Evolutionary conservation across 1,140 invertebrate species (phyloP).

Genomic region (Galendromus occidentalis): DNA sequence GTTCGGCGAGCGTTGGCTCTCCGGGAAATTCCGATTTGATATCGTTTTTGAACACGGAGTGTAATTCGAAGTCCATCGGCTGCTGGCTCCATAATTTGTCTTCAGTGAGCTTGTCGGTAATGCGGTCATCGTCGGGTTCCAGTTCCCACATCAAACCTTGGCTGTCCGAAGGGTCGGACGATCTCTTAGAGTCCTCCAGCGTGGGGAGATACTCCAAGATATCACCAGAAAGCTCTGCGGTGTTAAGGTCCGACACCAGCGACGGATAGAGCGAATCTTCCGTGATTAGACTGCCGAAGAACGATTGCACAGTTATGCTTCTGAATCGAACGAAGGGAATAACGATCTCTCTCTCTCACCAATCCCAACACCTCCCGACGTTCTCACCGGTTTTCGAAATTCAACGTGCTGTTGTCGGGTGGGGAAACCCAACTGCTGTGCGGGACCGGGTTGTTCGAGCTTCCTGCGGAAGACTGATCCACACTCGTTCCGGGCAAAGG

Average conservation of each 20-base stretch:
- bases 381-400: too few relatives aligned
- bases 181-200: constrained; percentile 3
- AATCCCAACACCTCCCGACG: too few relatives aligned
- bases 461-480: too few relatives aligned
- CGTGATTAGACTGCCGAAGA: neutral
- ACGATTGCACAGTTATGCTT: too few relatives aligned
- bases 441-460: too few relatives aligned
- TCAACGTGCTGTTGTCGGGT: too few relatives aligned
- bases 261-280: neutral
- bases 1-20: constrained; percentile 1
- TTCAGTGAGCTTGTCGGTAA: neutral
- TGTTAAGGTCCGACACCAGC: neutral
- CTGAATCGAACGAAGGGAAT: neutral
- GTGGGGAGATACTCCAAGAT: constrained; percentile 4
- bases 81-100: neutral
- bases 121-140: neutral
- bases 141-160: constrained; percentile 5
- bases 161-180: neutral
- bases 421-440: too few relatives aligned
- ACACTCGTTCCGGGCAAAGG: too few relatives aligned
- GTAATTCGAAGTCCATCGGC: neutral
- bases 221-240: neutral
- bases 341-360: too few relatives aligned
- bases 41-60: neutral
- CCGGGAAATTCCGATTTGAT: neutral